phyloP scores from a whole-genome alignment of 2,797 vertebrate species.

The Pitangus sulphuratus region DNA sequence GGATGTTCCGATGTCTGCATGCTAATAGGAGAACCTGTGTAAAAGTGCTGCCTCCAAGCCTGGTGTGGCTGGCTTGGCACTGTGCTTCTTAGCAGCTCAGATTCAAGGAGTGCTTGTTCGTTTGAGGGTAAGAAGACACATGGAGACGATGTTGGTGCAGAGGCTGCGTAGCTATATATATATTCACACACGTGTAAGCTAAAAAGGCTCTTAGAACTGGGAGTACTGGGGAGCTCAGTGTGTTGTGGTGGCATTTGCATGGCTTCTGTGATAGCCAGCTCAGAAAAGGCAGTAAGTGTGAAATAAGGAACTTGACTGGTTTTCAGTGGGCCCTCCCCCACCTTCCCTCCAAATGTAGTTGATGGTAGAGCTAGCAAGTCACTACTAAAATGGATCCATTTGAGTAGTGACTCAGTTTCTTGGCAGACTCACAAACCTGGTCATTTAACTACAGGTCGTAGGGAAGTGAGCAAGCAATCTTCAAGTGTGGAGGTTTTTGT shows the following conservation, averaged over 20 bases:
- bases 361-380: neutral
- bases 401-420: neutral
- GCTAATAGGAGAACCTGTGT: neutral
- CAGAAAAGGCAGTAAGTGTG: neutral
- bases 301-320: neutral
- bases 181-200: neutral
- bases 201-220: neutral
- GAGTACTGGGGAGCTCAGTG: neutral
- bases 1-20: neutral
- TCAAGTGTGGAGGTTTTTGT: neutral
- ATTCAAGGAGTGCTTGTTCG: neutral
- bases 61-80: neutral
- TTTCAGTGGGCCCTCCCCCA: neutral
- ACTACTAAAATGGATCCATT: neutral
- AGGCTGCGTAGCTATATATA: neutral
- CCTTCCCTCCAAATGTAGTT: neutral
- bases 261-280: neutral
- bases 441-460: neutral
- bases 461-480: neutral
- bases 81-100: neutral
- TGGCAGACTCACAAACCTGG: neutral
- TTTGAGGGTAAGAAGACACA: neutral
- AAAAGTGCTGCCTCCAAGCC: neutral
- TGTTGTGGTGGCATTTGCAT: neutral
- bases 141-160: neutral